Evolutionary conservation across 1,140 invertebrate genomes (phyloP).

Genomic region (Tetragnatha versicolor): DNA sequence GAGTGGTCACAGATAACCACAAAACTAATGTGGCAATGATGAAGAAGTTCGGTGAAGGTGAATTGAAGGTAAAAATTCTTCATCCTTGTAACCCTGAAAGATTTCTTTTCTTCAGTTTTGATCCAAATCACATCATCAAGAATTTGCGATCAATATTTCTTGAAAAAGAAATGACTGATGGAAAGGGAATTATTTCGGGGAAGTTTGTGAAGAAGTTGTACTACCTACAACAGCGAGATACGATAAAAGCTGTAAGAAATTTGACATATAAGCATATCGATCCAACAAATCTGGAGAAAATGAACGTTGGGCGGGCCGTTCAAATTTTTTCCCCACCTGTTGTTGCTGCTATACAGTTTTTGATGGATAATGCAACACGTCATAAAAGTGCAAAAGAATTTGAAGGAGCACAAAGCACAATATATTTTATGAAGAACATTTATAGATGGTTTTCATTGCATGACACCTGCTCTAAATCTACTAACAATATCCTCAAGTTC

Average conservation of each 20-base stretch:
- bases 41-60: too few species aligned
- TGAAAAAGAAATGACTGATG: not conserved
- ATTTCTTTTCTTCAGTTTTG: not conserved
- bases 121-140: conserved; percentile 5
- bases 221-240: too few species aligned
- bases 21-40: not conserved
- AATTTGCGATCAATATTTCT: not conserved
- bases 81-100: not conserved
- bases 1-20: not conserved
- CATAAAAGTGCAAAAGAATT: not conserved
- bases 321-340: not conserved
- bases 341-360: not conserved
- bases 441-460: not conserved
- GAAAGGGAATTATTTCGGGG: not conserved
- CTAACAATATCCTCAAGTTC: not conserved
- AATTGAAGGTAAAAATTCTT: not conserved
- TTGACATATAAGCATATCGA: too few species aligned
- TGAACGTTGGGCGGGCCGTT: not conserved
- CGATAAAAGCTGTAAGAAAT: too few species aligned
- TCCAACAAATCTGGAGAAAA: too few species aligned
- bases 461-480: not conserved
- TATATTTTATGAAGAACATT: not conserved
- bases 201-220: not conserved
- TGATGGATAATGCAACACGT: not conserved
- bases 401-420: not conserved